Conservation (phyloP, 2,888 invertebrate genomes). For the Brenthis daphne region DNA sequence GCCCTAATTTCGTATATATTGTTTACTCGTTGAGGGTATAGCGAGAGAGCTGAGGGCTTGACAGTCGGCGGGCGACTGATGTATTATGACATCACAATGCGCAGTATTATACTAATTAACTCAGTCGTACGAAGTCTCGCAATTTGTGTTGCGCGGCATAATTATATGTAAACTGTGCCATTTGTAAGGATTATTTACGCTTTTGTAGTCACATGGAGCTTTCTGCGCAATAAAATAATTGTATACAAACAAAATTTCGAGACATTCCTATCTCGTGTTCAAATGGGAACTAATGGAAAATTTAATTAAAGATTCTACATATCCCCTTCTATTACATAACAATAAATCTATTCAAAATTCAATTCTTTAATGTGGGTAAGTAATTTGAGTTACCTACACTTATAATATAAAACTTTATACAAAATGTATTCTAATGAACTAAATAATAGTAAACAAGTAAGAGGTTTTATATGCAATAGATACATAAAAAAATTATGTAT, state of each 20-base stretch:
- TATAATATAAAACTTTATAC: no score
- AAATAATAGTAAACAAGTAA: no score
- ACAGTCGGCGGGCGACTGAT: constrained; percentile 13
- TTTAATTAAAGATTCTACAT: no score
- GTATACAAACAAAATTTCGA: constrained; percentile 4
- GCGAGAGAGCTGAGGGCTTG: constrained; percentile 8
- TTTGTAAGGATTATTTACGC: constrained; percentile 24
- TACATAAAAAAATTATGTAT: no score
- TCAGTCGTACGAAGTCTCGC: constrained; percentile 26
- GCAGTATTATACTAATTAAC: constrained; percentile 34
- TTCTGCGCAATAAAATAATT: constrained; percentile 15
- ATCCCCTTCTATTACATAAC: no score
- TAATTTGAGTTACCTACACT: no score
- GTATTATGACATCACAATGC: constrained; percentile 28
- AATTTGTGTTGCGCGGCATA: constrained; percentile 28
- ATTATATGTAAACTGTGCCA: constrained; percentile 35
- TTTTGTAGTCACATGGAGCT: constrained; percentile 21
- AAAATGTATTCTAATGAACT: no score
- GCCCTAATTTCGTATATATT: constrained; percentile 19
- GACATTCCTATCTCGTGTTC: neutral
- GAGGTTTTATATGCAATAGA: no score
- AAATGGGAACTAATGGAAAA: neutral
- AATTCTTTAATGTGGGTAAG: no score
- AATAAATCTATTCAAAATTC: no score
- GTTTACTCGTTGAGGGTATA: constrained; percentile 13